A percentile compares a stretch with the other conserved stretches of the same genome.
Evolutionary conservation across 2,113 vertebrate species (phyloP).

Genomic region (Halcyon senegalensis): DNA sequence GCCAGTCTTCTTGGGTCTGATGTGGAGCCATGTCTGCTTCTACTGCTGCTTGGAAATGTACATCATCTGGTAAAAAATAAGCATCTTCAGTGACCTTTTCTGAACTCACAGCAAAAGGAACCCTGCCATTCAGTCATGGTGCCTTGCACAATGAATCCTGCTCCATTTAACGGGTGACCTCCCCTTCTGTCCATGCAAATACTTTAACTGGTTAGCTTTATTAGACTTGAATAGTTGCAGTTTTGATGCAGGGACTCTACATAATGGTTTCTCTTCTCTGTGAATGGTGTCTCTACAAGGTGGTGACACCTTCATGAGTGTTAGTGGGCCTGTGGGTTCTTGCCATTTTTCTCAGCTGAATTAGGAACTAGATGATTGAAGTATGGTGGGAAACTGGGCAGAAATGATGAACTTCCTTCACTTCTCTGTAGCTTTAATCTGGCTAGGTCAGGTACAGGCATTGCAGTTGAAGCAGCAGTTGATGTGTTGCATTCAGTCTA

Average conservation of each 20-base stretch:
- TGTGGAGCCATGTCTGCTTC: not conserved
- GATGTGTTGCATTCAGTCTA: not conserved
- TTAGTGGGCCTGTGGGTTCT: not conserved
- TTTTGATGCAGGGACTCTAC: not conserved
- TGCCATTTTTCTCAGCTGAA: not conserved
- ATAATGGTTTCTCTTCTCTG: not conserved
- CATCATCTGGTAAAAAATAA: not conserved
- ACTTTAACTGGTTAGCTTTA: not conserved
- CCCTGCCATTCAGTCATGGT: fast-evolving
- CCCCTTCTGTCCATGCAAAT: not conserved
- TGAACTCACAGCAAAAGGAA: not conserved
- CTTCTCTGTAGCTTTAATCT: not conserved
- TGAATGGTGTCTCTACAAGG: not conserved
- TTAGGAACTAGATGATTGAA: not conserved
- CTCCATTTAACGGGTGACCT: not conserved
- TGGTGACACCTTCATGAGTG: not conserved
- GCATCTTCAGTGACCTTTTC: not conserved
- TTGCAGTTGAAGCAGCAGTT: not conserved
- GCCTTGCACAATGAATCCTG: not conserved
- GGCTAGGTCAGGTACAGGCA: not conserved
- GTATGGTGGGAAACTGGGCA: not conserved
- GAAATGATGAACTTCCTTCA: not conserved
- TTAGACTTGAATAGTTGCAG: not conserved
- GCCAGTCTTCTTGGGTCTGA: not conserved
- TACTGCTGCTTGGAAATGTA: not conserved